Evolutionary conservation across 2,113 vertebrate genomes (phyloP).

Genomic region (Craseonycteris thonglongyai): DNA sequence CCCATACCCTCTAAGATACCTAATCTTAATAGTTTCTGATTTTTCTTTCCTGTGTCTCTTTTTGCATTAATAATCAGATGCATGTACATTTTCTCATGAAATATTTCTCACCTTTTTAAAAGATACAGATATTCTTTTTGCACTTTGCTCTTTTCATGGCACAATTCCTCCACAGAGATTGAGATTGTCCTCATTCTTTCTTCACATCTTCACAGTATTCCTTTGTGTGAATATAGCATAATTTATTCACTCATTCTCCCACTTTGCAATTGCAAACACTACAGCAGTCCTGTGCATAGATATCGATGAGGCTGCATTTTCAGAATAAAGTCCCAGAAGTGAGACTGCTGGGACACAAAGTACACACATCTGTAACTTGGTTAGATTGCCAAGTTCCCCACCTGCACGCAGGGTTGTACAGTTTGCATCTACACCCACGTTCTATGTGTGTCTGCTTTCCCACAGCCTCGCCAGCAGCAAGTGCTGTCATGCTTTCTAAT

Average conservation of each 20-base stretch:
- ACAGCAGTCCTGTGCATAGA: background rate
- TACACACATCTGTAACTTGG: background rate
- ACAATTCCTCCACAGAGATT: background rate
- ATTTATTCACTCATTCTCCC: background rate
- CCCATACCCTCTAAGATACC: background rate
- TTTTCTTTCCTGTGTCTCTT: background rate
- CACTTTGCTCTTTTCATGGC: background rate
- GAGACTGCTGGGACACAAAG: background rate
- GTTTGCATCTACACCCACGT: too few species aligned
- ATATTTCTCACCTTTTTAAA: background rate
- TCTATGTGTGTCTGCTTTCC: background rate
- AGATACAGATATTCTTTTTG: background rate
- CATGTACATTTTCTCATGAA: background rate
- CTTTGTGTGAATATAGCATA: background rate
- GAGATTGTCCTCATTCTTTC: background rate
- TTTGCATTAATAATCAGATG: background rate
- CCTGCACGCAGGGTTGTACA: background rate
- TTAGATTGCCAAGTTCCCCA: background rate
- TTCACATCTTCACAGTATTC: background rate
- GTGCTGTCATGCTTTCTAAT: background rate
- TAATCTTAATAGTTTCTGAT: background rate
- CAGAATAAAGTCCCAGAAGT: background rate
- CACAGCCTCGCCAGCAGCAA: background rate
- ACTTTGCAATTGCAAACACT: background rate
- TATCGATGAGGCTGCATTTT: background rate